phyloP scores from a whole-genome alignment of 2,113 vertebrate genomes.

The Bucco capensis region DNA sequence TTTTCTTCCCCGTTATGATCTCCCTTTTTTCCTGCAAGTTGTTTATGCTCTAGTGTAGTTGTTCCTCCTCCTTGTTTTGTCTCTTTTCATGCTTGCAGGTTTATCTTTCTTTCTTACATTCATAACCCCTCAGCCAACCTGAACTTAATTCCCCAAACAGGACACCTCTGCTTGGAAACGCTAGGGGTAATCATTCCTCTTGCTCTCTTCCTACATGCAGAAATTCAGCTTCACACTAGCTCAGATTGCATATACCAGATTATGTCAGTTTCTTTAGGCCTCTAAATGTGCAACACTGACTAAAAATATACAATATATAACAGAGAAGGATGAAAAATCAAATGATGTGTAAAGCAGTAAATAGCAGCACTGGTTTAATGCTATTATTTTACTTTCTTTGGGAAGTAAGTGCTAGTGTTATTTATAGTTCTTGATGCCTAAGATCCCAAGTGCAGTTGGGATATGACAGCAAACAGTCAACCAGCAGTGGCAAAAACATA shows the following conservation, averaged over 20 bases:
- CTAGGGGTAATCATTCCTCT: background rate
- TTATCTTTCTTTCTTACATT: background rate
- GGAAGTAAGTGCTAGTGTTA: background rate
- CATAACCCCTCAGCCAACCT: background rate
- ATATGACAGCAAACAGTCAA: background rate
- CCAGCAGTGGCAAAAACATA: background rate
- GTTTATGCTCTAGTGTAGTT: background rate
- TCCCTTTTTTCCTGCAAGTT: background rate
- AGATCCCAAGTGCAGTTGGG: background rate
- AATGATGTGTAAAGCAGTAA: background rate
- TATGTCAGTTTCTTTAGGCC: background rate
- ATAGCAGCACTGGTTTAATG: background rate
- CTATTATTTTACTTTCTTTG: background rate
- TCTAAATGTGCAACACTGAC: background rate
- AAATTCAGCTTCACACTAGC: background rate
- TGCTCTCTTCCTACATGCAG: background rate
- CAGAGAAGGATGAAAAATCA: background rate
- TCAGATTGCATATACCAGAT: background rate
- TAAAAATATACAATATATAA: background rate
- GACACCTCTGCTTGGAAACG: background rate
- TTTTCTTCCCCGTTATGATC: accelerated
- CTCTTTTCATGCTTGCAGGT: background rate
- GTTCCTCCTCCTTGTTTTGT: background rate
- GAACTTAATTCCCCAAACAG: background rate
- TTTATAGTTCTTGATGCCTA: background rate